Evolutionary conservation across 2,797 vertebrate species (phyloP).

Genomic region (Apodemus agrarius): DNA sequence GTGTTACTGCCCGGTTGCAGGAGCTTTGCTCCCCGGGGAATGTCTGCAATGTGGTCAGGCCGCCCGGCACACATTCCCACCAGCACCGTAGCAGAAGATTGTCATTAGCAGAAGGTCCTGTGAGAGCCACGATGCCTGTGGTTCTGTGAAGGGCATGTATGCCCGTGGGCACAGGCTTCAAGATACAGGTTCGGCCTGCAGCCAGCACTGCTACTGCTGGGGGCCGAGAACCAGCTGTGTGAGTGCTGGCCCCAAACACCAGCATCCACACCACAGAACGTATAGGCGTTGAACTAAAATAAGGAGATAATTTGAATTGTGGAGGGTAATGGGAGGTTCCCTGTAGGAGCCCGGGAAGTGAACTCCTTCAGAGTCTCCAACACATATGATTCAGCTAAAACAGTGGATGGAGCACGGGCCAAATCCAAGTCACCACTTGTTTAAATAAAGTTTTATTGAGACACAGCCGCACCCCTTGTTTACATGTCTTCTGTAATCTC

Average conservation of each 20-base stretch:
- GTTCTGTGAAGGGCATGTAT: not conserved
- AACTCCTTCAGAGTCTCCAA: not conserved
- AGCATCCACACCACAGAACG: not conserved
- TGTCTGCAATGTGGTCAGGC: slow-evolving; percentile 14
- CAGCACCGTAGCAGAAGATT: not conserved
- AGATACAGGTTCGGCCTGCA: not conserved
- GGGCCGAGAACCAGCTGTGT: not conserved
- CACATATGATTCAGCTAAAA: not conserved
- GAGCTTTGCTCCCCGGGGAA: slow-evolving; percentile 36
- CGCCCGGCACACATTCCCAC: not conserved
- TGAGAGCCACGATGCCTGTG: not conserved
- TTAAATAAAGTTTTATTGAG: slow-evolving; percentile 67
- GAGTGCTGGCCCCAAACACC: not conserved
- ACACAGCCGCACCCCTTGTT: not conserved
- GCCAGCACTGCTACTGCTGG: fast-evolving
- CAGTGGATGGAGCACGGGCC: not conserved
- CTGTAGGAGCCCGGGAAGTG: not conserved
- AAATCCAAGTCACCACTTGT: not conserved
- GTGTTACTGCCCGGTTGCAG: not conserved
- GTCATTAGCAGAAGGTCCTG: not conserved
- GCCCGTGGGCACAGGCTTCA: not conserved
- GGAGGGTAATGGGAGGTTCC: not conserved
- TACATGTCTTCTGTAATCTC: not conserved
- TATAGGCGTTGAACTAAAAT: not conserved
- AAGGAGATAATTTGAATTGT: not conserved